Evolutionary conservation across 2,888 invertebrate species (phyloP), one percentile per base, ranked within the genome.

Genomic region (Trachelus iudaicus): DNA sequence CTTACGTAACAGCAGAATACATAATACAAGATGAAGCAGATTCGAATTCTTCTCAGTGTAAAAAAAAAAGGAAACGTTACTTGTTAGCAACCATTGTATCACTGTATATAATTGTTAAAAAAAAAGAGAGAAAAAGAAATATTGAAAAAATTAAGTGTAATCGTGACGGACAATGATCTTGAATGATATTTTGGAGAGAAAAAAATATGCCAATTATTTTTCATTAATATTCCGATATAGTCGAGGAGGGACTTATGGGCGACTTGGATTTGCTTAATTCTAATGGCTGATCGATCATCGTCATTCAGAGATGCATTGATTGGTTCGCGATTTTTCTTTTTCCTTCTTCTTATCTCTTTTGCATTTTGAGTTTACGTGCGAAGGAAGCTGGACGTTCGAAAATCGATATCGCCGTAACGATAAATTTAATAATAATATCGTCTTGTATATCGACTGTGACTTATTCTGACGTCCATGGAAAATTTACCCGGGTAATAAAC

Each of bases 41-140:
- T 34, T 71, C 11, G 71, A 71, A 71, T 33, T 56, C 56, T 34
- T 74, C 74, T 74, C 74, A 34, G 35, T 74, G 74, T 34, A 33
- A 73, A 56, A 75, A 77, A 76, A 76, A 73, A 78, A 77, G 13
- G 13, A 71, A 71, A 81, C 83, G 82, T 87, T 84, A 82, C 84
- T 83, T 81, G 84, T 88, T 85, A 87, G 83, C 80, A 82, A 83
- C 37, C 13, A 82, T 87, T 80, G 75, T 75, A 81, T 77, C 69
- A 75, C 75, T 81, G 81, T 81, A 81, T 78, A 81, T 81, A 79
- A 79, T 81, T 79, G 81, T 81, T 81, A 81, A 74, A 76, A 81
- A 40, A 56, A 56, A 15, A 56, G 56, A 56, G 56, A 56, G 56
- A 56, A 56, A 56, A 56, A 56, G 56, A 56, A 56, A 56, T 56